These are phyloP conservation scores for Chaetodon auriga DNA, from an alignment of 2,113 vertebrate genomes.

Conservation along the genomic window DNA sequence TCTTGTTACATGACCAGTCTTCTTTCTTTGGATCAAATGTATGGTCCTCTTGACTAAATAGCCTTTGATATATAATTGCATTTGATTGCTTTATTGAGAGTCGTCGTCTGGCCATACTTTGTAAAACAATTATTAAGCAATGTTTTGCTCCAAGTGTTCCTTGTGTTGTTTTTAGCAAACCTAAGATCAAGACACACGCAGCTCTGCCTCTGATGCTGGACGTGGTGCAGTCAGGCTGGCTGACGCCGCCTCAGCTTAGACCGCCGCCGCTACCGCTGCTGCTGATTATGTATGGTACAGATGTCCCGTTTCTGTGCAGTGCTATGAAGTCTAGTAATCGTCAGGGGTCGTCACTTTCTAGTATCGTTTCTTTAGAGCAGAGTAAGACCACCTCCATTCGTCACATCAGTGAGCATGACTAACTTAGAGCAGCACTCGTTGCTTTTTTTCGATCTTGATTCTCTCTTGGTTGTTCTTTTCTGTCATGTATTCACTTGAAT, in stretches of 20 bases:
- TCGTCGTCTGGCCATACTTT: slow-evolving; percentile 66
- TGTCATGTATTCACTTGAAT: slow-evolving; percentile 72
- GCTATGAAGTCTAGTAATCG: slow-evolving; percentile 73
- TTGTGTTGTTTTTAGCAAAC: slow-evolving; percentile 81
- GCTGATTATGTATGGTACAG: slow-evolving; percentile 72
- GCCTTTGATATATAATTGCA: slow-evolving; percentile 68
- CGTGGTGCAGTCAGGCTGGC: slow-evolving; percentile 32
- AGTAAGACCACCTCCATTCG: slow-evolving; percentile 52
- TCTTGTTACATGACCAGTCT: slow-evolving; percentile 59
- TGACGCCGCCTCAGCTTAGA: slow-evolving; percentile 56
- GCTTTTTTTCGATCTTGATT: slow-evolving; percentile 60
- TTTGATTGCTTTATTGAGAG: slow-evolving; percentile 70
- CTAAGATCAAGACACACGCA: slow-evolving; percentile 61
- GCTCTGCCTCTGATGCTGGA: slow-evolving; percentile 61
- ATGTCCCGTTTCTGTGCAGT: slow-evolving; percentile 79
- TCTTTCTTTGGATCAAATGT: slow-evolving; percentile 59
- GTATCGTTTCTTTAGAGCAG: slow-evolving; percentile 72
- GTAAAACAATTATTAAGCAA: slow-evolving; percentile 66
- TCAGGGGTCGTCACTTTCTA: slow-evolving; percentile 70
- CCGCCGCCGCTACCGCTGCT: slow-evolving; percentile 53
- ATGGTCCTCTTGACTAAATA: slow-evolving; percentile 60
- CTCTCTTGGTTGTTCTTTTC: slow-evolving; percentile 75
- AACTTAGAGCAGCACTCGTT: slow-evolving; percentile 60
- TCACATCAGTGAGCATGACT: slow-evolving; percentile 81
- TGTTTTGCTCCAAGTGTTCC: slow-evolving; percentile 79